Conservation (phyloP, 2,797 vertebrate genomes). For the Tamandua tetradactyla region DNA sequence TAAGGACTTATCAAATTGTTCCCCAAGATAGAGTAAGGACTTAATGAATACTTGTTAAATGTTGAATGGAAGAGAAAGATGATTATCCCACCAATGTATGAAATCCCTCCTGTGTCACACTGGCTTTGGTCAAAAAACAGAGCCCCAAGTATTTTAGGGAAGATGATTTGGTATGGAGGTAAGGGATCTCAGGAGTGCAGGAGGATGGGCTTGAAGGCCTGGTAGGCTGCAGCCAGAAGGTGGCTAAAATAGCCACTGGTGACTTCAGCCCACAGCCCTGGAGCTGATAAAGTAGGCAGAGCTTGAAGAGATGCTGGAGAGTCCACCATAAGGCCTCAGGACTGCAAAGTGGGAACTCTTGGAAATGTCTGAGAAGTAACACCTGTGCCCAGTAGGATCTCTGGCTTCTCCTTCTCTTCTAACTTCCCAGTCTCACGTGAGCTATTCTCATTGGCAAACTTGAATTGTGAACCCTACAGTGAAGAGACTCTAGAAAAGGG, state of each 20-base stretch:
- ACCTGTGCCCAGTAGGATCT: not conserved
- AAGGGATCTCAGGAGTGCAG: not conserved
- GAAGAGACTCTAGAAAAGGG: not conserved
- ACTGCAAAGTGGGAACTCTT: not conserved
- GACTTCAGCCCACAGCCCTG: no score
- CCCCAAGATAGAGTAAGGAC: not conserved
- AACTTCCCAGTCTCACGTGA: not conserved
- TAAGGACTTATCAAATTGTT: not conserved
- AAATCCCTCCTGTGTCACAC: not conserved
- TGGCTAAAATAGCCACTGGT: not conserved
- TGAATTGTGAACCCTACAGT: not conserved
- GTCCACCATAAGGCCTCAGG: not conserved
- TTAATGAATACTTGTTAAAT: not conserved
- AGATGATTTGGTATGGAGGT: not conserved
- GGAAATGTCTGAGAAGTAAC: not conserved
- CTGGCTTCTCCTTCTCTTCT: not conserved
- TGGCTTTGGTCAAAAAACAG: conserved; percentile 22
- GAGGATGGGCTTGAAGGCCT: not conserved
- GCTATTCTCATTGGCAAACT: not conserved
- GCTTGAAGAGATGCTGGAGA: not conserved
- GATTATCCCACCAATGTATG: not conserved
- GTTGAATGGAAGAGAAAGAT: not conserved
- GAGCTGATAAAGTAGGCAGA: not conserved
- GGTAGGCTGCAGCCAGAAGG: not conserved
- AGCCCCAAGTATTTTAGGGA: not conserved